A percentile compares a stretch with the other conserved stretches of the same genome.
These are phyloP conservation scores for Ornithorhynchus anatinus DNA, from an alignment of 2,113 vertebrate species.

Conservation along the genomic window DNA sequence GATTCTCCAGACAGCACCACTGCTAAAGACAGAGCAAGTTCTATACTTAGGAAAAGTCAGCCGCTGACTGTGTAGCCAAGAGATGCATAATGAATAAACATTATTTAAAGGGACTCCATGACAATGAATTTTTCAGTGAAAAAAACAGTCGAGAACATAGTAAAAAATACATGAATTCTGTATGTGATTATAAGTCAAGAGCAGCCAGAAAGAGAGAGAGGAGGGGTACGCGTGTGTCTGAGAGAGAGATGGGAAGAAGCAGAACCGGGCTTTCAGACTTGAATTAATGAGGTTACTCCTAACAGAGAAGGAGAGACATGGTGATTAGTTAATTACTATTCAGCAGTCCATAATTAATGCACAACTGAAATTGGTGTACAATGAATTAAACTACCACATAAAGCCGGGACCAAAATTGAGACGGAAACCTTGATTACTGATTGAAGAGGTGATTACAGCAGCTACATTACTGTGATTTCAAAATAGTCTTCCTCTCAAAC, in stretches of 20 bases:
- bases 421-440: conserved; percentile 55
- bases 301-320: conserved; percentile 64
- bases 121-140: conserved; percentile 78
- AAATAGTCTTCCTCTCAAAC: conserved; percentile 5
- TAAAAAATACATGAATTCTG: conserved; percentile 80
- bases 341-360: conserved; percentile 66
- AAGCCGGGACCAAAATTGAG: conserved; percentile 53
- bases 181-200: conserved; percentile 76
- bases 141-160: conserved; percentile 71
- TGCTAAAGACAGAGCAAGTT: conserved; percentile 13
- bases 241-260: conserved; percentile 46
- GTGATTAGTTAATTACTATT: conserved; percentile 73
- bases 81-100: conserved; percentile 73
- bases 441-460: conserved; percentile 23
- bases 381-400: conserved; percentile 64
- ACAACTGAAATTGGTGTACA: conserved; percentile 65
- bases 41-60: conserved; percentile 41
- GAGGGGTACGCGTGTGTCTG: too few species aligned
- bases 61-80: conserved; percentile 55
- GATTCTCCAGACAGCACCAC: neutral
- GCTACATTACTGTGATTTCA: conserved; percentile 38
- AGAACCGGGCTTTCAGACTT: conserved; percentile 49
- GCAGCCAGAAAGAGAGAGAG: conserved; percentile 46
- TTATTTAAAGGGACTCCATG: conserved; percentile 71
- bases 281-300: conserved; percentile 70